These are phyloP conservation scores for Archegozetes longisetosus DNA, from an alignment of 1,140 invertebrate genomes.

Conservation along the genomic window DNA sequence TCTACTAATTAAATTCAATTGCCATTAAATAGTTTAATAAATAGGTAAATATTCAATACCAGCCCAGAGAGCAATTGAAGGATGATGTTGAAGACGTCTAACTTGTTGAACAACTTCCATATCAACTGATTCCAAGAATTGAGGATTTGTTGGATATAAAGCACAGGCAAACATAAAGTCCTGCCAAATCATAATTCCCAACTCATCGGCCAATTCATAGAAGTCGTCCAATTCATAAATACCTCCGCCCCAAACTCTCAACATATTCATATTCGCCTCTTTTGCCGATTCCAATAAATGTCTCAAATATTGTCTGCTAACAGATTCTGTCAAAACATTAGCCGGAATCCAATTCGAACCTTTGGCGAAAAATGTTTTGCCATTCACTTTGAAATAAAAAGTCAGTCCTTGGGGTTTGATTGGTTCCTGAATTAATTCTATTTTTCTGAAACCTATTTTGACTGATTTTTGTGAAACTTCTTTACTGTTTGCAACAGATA, in stretches of 20 bases:
- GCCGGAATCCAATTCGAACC: constrained; percentile 91
- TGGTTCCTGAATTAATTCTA: constrained; percentile 42
- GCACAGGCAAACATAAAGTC: constrained; percentile 96
- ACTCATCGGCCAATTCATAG: constrained; percentile 48
- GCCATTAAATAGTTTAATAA: no score
- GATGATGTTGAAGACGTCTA: constrained; percentile 63
- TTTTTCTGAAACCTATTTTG: constrained; percentile 66
- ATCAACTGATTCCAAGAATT: constrained; percentile 54
- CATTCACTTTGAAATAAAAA: constrained; percentile 82
- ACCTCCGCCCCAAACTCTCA: constrained; percentile 97
- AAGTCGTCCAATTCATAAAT: constrained; percentile 83
- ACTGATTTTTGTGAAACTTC: constrained; percentile 29
- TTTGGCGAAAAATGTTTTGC: constrained; percentile 74
- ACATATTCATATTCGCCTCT: constrained; percentile 75
- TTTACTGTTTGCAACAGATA: neutral
- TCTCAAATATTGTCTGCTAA: constrained; percentile 33
- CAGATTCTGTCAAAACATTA: constrained; percentile 62
- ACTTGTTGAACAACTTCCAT: constrained; percentile 69
- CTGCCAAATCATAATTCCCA: constrained; percentile 28
- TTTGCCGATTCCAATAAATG: constrained; percentile 50
- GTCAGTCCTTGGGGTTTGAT: constrained; percentile 41
- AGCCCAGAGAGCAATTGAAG: constrained; percentile 60
- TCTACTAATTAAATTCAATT: no score
- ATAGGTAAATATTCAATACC: no score
- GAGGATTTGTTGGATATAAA: constrained; percentile 64